Evolutionary conservation across 2,888 invertebrate species (phyloP).

Genomic region (Biston stratarius): DNA sequence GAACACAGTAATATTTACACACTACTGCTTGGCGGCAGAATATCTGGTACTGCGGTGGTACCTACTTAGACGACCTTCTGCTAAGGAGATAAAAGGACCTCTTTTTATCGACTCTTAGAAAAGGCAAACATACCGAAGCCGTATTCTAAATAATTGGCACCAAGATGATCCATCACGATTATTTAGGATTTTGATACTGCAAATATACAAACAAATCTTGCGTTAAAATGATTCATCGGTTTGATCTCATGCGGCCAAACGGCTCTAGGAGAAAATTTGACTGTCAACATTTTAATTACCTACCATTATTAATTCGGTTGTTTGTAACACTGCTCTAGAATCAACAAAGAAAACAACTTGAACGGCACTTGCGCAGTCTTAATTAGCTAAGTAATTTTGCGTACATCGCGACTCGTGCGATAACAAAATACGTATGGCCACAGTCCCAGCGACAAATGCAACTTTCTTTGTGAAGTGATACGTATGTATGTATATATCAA

Average conservation of each 20-base stretch:
- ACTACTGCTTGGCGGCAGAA: too few relatives aligned
- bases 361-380: conserved; percentile 48
- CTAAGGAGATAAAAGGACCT: too few relatives aligned
- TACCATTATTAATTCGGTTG: conserved; percentile 1
- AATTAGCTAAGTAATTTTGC: conserved; percentile 57
- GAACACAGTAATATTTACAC: too few relatives aligned
- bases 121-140: too few relatives aligned
- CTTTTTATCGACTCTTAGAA: too few relatives aligned
- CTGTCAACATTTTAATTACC: background rate
- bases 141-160: too few relatives aligned
- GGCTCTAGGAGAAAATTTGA: background rate
- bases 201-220: too few relatives aligned
- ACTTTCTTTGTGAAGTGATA: background rate
- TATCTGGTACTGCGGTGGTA: too few relatives aligned
- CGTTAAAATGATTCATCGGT: too few relatives aligned
- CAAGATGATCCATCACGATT: too few relatives aligned
- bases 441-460: conserved; percentile 35
- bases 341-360: conserved; percentile 43
- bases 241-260: background rate
- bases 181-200: too few relatives aligned
- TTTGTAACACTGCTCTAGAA: conserved; percentile 3
- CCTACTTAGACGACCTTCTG: too few relatives aligned
- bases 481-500: background rate
- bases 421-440: conserved; percentile 34
- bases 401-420: conserved; percentile 44